Evolutionary conservation across 2,797 vertebrate species (phyloP).

Genomic region (Otolemur crassicaudatus): DNA sequence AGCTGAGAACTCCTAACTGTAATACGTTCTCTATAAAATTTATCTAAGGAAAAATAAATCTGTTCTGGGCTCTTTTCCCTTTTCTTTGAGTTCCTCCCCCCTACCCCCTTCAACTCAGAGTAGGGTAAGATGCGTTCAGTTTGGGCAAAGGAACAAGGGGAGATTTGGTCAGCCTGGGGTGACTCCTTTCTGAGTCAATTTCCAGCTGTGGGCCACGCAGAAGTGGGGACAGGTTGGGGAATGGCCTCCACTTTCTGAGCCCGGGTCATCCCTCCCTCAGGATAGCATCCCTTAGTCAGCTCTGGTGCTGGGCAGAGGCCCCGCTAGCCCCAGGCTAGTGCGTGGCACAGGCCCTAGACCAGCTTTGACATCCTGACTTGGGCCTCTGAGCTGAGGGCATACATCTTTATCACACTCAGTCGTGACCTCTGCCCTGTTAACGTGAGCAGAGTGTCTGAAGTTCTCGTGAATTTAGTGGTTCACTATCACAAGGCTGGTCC

Average conservation of each 20-base stretch:
- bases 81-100: not conserved
- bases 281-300: not conserved
- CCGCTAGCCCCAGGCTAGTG: not conserved
- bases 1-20: constrained; percentile 84
- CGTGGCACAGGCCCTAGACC: not conserved
- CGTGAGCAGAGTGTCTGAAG: accelerated
- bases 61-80: constrained; percentile 81
- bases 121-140: not conserved
- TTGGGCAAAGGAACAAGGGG: not conserved
- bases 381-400: not conserved
- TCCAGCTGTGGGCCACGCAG: not conserved
- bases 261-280: no score
- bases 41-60: constrained; percentile 88
- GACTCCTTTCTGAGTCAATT: not conserved
- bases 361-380: not conserved
- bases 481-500: not conserved
- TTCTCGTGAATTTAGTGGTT: accelerated
- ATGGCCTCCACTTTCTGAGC: not conserved
- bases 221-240: not conserved
- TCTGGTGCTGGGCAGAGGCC: not conserved
- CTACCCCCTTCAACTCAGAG: not conserved
- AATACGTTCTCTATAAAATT: constrained; percentile 86
- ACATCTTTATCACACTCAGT: not conserved
- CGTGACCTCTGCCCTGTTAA: not conserved
- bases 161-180: not conserved